Conservation (phyloP, 2,888 invertebrate genomes). For the Polylopha cassiicola region DNA sequence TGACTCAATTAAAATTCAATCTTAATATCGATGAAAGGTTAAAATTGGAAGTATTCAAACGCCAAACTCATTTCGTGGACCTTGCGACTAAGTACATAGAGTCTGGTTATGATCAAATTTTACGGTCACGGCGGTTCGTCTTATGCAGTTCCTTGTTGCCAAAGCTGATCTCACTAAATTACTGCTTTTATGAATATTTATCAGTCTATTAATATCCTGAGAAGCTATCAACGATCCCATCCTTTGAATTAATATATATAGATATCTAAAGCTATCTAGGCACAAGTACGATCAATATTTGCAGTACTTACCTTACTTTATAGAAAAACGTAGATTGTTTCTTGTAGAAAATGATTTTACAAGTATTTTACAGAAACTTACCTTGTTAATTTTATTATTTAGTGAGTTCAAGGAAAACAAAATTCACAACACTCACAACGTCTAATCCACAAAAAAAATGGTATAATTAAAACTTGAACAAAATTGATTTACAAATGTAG, state of each 20-base stretch:
- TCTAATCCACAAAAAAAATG: too few species aligned
- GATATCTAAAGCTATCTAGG: neutral
- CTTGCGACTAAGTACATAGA: neutral
- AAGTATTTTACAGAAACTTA: too few species aligned
- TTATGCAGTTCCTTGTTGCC: slow-evolving; percentile 6
- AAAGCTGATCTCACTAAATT: slow-evolving; percentile 7
- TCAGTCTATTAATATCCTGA: slow-evolving; percentile 5
- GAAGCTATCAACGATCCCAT: slow-evolving; percentile 4
- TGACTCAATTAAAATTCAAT: slow-evolving; percentile 28
- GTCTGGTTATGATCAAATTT: neutral
- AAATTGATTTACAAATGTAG: too few species aligned
- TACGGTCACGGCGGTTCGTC: too few species aligned
- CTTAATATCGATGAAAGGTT: slow-evolving; percentile 24
- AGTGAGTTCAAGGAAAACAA: too few species aligned
- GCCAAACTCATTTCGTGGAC: neutral
- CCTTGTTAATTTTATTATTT: too few species aligned
- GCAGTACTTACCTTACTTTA: too few species aligned
- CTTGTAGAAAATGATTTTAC: too few species aligned
- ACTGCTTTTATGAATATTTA: slow-evolving; percentile 24
- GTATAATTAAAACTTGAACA: too few species aligned
- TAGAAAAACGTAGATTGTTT: too few species aligned
- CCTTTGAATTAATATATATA: slow-evolving; percentile 4
- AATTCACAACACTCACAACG: too few species aligned
- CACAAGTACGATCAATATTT: too few species aligned
- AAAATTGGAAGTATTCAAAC: slow-evolving; percentile 23